Conservation (phyloP, 1,140 invertebrate species). For the Pseudoatta argentina region DNA sequence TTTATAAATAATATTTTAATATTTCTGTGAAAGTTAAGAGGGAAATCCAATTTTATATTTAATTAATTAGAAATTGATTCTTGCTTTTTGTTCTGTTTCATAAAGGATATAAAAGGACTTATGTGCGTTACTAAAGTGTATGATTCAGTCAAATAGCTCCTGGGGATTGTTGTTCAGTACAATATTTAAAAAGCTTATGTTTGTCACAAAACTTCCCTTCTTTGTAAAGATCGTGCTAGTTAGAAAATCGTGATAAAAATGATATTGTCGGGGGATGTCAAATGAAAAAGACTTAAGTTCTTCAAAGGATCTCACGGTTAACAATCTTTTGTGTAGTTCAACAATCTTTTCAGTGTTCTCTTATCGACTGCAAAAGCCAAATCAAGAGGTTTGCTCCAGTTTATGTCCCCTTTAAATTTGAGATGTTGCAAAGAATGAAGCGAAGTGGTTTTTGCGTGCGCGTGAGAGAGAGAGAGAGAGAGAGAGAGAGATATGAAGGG, state of each 20-base stretch:
- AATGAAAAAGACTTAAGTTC: neutral
- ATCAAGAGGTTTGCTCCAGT: constrained; percentile 48
- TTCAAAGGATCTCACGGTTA: neutral
- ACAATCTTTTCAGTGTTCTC: constrained; percentile 24
- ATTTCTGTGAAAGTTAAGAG: neutral
- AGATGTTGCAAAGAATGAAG: constrained; percentile 19
- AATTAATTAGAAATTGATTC: constrained; percentile 44
- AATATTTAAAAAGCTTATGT: neutral
- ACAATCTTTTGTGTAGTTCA: constrained; percentile 45
- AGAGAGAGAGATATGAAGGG: neutral
- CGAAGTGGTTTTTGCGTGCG: neutral
- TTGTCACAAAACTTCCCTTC: neutral
- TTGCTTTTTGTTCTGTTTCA: neutral
- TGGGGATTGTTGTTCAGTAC: neutral
- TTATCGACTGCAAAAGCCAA: constrained; percentile 4
- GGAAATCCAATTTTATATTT: neutral
- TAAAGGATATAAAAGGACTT: neutral
- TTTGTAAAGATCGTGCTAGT: neutral
- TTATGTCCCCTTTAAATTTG: constrained; percentile 20
- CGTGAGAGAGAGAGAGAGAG: neutral
- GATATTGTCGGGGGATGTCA: neutral
- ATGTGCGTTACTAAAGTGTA: neutral
- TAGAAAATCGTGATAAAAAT: constrained; percentile 15
- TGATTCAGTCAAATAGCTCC: neutral
- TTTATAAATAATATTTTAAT: neutral